Evolutionary conservation across 2,113 vertebrate genomes (phyloP).

Genomic region (Amphiprion percula): DNA sequence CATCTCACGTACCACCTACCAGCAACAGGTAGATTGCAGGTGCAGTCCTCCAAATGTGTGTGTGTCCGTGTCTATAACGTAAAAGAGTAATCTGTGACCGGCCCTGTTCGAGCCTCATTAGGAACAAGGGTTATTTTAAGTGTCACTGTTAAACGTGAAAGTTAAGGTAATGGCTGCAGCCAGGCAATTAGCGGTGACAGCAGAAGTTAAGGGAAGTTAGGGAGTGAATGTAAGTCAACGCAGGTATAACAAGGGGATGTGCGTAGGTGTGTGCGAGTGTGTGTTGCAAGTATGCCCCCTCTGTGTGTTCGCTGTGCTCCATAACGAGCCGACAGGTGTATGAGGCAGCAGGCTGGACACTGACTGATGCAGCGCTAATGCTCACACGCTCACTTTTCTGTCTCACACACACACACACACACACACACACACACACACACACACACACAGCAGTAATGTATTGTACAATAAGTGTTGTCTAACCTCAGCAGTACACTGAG

Average conservation of each 20-base stretch:
- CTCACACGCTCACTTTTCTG: neutral
- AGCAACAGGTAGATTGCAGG: constrained; percentile 43
- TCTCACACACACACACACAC: constrained; percentile 15
- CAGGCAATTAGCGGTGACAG: constrained; percentile 61
- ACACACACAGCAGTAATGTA: constrained; percentile 44
- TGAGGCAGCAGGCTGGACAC: constrained; percentile 63
- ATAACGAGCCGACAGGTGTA: constrained; percentile 71
- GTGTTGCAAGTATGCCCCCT: constrained; percentile 55
- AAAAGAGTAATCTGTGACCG: constrained; percentile 45
- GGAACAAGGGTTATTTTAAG: constrained; percentile 50
- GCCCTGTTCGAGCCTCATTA: constrained; percentile 49
- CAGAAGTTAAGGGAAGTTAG: constrained; percentile 46
- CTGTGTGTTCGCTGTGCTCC: constrained; percentile 58
- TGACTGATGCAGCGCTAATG: constrained; percentile 68
- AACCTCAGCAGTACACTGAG: constrained; percentile 59
- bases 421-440: constrained; percentile 36
- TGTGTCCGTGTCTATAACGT: constrained; percentile 6
- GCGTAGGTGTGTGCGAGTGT: constrained; percentile 40
- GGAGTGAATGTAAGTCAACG: constrained; percentile 32
- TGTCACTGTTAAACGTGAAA: constrained; percentile 57
- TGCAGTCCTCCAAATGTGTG: constrained; percentile 13
- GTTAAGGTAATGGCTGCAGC: constrained; percentile 51
- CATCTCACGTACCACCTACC: constrained; percentile 19
- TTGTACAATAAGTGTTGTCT: constrained; percentile 64
- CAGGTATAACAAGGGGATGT: constrained; percentile 54